Conservation (phyloP, 2,113 vertebrate species). For the Dicrurus megarhynchus region DNA sequence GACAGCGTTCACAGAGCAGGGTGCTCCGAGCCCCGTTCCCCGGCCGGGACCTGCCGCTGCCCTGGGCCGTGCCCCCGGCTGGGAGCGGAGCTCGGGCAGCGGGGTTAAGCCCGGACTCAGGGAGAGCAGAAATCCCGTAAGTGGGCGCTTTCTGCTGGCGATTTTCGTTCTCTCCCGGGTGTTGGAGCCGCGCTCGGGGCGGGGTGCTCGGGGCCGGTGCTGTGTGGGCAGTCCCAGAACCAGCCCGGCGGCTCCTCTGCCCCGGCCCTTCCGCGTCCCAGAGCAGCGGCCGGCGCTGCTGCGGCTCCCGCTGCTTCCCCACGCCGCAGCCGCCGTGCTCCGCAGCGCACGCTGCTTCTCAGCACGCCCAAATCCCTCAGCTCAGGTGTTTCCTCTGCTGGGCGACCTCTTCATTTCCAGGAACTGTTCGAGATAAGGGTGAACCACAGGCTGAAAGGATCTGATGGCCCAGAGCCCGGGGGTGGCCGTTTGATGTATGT, state of each 20-base stretch:
- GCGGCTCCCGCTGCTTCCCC: rapidly evolving
- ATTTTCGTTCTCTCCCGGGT: rapidly evolving
- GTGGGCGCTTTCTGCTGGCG: rapidly evolving
- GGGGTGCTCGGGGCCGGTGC: rapidly evolving
- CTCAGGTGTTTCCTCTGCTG: rapidly evolving
- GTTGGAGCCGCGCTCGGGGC: background rate
- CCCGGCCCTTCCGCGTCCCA: rapidly evolving
- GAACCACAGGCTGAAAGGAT: rapidly evolving
- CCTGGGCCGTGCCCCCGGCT: too few species aligned
- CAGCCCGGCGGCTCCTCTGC: rapidly evolving
- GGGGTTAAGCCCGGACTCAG: rapidly evolving
- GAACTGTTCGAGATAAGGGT: rapidly evolving
- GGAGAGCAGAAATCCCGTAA: rapidly evolving
- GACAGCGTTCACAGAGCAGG: rapidly evolving
- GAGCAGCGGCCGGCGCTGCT: background rate
- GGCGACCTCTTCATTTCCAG: rapidly evolving
- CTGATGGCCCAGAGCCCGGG: rapidly evolving
- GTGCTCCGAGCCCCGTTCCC: background rate
- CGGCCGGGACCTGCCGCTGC: background rate
- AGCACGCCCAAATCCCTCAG: rapidly evolving
- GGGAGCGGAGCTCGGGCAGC: rapidly evolving
- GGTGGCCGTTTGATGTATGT: rapidly evolving
- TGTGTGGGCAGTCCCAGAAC: rapidly evolving
- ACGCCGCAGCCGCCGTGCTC: rapidly evolving
- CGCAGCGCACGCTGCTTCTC: rapidly evolving